phyloP scores from a whole-genome alignment of 2,888 invertebrate genomes.

The Melanostoma scalare region DNA sequence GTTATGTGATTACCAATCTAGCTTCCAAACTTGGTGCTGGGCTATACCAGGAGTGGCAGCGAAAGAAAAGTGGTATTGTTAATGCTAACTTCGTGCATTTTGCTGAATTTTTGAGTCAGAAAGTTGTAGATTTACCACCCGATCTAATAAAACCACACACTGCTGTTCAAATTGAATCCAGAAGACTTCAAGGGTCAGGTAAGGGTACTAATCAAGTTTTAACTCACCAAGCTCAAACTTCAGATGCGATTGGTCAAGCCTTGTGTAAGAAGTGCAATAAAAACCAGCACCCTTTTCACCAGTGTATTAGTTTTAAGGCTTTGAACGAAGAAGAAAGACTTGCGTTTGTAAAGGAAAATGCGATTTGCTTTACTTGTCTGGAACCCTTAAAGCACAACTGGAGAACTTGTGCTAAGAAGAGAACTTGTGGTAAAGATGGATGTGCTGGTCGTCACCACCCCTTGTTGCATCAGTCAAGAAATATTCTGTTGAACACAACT shows the following conservation, averaged over 20 bases:
- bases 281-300: constrained; percentile 1
- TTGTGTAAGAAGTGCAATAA: not conserved
- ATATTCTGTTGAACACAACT: not conserved
- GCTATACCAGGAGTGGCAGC: constrained; percentile 22
- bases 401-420: constrained; percentile 8
- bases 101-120: constrained; percentile 3
- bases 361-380: constrained; percentile 23
- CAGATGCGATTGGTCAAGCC: not conserved
- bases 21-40: constrained; percentile 11
- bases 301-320: not conserved
- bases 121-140: constrained; percentile 13
- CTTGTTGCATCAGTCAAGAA: not conserved
- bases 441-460: not conserved
- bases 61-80: not conserved
- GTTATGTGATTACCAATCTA: constrained; percentile 24
- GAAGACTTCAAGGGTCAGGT: not conserved
- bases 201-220: not conserved
- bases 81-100: constrained; percentile 11
- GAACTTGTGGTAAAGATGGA: not conserved
- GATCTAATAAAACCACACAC: constrained; percentile 5
- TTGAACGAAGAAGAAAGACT: not conserved
- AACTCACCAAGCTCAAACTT: constrained; percentile 2
- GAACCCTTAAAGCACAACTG: constrained; percentile 10
- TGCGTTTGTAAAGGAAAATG: constrained; percentile 1
- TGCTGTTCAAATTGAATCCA: not conserved